phyloP scores from a whole-genome alignment of 2,797 vertebrate species.

The Picus viridis region DNA sequence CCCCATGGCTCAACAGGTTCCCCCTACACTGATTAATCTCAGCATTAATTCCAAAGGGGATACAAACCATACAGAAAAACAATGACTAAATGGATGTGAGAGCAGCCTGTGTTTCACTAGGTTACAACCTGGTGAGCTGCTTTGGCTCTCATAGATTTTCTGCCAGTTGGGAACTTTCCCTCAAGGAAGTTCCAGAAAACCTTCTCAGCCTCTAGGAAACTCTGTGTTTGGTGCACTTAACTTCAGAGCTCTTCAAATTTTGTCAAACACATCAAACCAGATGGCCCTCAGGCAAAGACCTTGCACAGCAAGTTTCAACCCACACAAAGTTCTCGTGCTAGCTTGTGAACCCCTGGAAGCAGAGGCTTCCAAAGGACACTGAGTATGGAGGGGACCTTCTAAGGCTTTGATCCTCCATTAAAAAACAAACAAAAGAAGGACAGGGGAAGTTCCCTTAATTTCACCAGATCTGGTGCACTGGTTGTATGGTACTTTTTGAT shows the following conservation, averaged over 20 bases:
- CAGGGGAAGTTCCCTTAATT: background rate
- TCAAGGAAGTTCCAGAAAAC: constrained; percentile 49
- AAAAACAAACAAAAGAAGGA: background rate
- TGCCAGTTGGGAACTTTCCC: constrained; percentile 59
- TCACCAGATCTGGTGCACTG: background rate
- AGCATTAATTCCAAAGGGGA: background rate
- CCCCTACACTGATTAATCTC: background rate
- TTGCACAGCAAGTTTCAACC: constrained; percentile 58
- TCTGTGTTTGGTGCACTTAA: constrained; percentile 48
- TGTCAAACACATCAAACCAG: constrained; percentile 68
- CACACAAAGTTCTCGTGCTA: constrained; percentile 52
- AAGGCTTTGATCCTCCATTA: background rate
- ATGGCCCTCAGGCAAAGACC: constrained; percentile 37
- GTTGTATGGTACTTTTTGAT: background rate
- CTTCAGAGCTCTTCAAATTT: constrained; percentile 44
- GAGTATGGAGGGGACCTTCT: background rate
- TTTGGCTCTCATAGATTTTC: constrained; percentile 39
- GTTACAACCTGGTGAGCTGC: background rate
- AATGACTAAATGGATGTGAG: background rate
- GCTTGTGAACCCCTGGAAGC: constrained; percentile 54
- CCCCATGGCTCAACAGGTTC: background rate
- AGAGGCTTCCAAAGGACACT: constrained; percentile 3
- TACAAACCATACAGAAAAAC: background rate
- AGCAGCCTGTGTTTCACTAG: background rate
- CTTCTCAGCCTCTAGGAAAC: constrained; percentile 39